These are phyloP conservation scores for Chalcis sispes DNA, from an alignment of 2,888 invertebrate genomes.

Conservation along the genomic window DNA sequence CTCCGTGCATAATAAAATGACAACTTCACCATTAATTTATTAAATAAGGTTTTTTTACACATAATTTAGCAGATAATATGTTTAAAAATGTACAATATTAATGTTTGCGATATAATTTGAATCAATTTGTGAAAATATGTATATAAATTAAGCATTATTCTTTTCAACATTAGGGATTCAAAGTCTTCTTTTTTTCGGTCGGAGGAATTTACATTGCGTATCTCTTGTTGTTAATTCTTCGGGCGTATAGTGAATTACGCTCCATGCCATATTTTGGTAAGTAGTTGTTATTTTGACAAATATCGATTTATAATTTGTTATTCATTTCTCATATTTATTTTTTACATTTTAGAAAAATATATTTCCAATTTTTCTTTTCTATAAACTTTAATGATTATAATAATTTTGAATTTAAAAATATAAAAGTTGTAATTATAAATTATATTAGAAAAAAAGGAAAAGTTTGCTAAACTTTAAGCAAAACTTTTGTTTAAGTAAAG, in stretches of 20 bases:
- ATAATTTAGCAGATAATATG: too few species aligned
- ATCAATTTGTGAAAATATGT: too few species aligned
- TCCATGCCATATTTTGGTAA: conserved; percentile 99
- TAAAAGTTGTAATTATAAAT: background rate
- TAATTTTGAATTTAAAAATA: conserved; percentile 1
- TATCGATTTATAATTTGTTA: background rate
- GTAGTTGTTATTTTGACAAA: conserved; percentile 3
- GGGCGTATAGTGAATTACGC: conserved; percentile 95
- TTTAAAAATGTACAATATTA: too few species aligned
- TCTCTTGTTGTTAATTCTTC: conserved; percentile 87
- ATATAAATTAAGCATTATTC: too few species aligned
- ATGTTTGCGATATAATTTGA: too few species aligned
- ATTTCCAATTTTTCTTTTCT: background rate
- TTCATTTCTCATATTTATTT: too few species aligned
- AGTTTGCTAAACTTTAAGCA: background rate
- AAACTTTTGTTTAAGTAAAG: background rate
- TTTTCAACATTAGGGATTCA: conserved; percentile 84
- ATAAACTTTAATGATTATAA: background rate
- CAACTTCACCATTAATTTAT: too few species aligned
- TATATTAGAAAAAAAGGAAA: too few species aligned
- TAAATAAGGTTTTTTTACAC: background rate
- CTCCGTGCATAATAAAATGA: background rate
- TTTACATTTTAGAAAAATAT: background rate
- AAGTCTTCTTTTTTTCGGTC: conserved; percentile 92
- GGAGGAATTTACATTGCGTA: conserved; percentile 91